Conservation (phyloP, 2,797 vertebrate genomes). For the Sebastes goodei region DNA sequence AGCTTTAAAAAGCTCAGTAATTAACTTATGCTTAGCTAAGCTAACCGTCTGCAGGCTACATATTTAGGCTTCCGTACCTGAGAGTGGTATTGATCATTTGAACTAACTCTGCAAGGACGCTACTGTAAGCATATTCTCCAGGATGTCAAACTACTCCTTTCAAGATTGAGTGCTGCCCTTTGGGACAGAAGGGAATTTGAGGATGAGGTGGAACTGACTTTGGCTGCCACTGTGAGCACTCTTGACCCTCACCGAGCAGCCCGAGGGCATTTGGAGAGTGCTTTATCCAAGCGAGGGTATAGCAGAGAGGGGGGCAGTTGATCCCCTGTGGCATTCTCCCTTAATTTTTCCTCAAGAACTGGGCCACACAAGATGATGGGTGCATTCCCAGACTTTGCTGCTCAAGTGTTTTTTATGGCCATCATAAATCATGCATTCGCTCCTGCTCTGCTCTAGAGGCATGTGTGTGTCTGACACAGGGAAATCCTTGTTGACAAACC, state of each 20-base stretch:
- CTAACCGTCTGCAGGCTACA: not conserved
- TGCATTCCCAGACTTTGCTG: slow-evolving; percentile 47
- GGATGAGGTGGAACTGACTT: slow-evolving; percentile 6
- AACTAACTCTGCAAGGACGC: not conserved
- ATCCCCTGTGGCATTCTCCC: slow-evolving; percentile 48
- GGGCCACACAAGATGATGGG: slow-evolving; percentile 65
- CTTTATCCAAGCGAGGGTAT: slow-evolving; percentile 33
- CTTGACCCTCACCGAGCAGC: slow-evolving; percentile 17
- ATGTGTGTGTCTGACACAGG: slow-evolving; percentile 57
- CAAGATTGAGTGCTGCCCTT: not conserved
- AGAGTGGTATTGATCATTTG: not conserved
- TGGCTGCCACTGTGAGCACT: slow-evolving; percentile 5
- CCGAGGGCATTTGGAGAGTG: slow-evolving; percentile 45
- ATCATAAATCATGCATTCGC: slow-evolving; percentile 68
- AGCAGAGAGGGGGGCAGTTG: slow-evolving; percentile 41
- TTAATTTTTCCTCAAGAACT: slow-evolving; percentile 55
- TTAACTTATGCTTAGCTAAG: not conserved
- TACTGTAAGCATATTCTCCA: not conserved
- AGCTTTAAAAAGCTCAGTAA: not conserved
- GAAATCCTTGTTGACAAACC: slow-evolving; percentile 75
- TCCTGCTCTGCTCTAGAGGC: slow-evolving; percentile 49
- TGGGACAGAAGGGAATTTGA: slow-evolving; percentile 13
- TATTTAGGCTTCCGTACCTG: not conserved
- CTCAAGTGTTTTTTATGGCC: slow-evolving; percentile 54
- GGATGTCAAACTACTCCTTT: not conserved